Evolutionary conservation across 2,113 vertebrate species (phyloP).

Genomic region (Calidris pygmaea): DNA sequence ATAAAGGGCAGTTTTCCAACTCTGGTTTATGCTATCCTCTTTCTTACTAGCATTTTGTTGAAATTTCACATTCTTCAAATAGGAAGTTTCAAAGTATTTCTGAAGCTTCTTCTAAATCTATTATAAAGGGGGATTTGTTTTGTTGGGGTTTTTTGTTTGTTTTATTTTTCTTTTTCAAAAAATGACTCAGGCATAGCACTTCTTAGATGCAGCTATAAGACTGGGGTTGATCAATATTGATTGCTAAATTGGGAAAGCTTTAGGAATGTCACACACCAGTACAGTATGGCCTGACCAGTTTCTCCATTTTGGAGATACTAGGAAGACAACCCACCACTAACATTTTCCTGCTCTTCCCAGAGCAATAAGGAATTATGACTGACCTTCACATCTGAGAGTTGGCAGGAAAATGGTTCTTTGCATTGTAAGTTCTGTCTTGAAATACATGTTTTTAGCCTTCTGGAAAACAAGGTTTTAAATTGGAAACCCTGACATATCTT

Average conservation of each 20-base stretch:
- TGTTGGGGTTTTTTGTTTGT: neutral
- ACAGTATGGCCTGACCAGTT: neutral
- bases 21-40: neutral
- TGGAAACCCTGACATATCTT: constrained; percentile 4
- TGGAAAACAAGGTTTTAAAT: constrained; percentile 22
- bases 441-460: neutral
- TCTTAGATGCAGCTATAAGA: neutral
- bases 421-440: neutral
- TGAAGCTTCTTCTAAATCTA: neutral
- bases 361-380: neutral
- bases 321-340: neutral
- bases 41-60: neutral
- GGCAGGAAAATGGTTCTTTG: neutral
- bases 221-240: neutral
- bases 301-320: neutral
- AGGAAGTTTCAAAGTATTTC: neutral
- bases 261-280: neutral
- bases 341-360: neutral
- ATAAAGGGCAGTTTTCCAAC: neutral
- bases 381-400: neutral
- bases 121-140: neutral
- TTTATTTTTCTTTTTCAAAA: neutral
- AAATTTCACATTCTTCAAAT: neutral
- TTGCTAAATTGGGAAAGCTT: neutral
- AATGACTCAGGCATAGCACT: neutral